These are phyloP conservation scores for Mus pahari DNA, from an alignment of 2,113 vertebrate species.

Conservation along the genomic window DNA sequence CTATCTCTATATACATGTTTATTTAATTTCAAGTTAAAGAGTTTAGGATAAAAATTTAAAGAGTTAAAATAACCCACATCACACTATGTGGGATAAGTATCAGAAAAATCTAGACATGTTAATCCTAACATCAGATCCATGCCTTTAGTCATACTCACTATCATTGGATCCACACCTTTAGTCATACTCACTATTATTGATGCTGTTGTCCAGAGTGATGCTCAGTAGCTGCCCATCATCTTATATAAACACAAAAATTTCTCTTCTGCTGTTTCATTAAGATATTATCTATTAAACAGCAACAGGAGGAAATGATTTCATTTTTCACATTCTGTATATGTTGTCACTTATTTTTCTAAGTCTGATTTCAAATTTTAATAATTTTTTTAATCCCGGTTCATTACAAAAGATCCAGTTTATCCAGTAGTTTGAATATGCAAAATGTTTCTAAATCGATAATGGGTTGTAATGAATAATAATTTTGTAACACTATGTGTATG, in stretches of 20 bases:
- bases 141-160: neutral
- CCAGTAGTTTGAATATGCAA: neutral
- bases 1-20: neutral
- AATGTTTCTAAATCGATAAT: neutral
- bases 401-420: neutral
- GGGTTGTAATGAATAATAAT: neutral
- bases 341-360: neutral
- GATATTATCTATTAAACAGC: neutral
- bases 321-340: neutral
- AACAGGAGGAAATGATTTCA: neutral
- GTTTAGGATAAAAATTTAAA: constrained; percentile 29
- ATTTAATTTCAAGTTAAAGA: neutral
- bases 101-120: neutral
- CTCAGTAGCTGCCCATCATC: neutral
- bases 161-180: neutral
- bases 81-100: neutral
- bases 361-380: neutral
- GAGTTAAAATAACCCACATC: neutral
- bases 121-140: neutral
- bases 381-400: neutral
- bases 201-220: neutral
- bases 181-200: neutral
- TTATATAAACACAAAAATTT: neutral
- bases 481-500: neutral
- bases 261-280: neutral